Conservation (phyloP, 2,113 vertebrate genomes). For the Epinephelus moara region DNA sequence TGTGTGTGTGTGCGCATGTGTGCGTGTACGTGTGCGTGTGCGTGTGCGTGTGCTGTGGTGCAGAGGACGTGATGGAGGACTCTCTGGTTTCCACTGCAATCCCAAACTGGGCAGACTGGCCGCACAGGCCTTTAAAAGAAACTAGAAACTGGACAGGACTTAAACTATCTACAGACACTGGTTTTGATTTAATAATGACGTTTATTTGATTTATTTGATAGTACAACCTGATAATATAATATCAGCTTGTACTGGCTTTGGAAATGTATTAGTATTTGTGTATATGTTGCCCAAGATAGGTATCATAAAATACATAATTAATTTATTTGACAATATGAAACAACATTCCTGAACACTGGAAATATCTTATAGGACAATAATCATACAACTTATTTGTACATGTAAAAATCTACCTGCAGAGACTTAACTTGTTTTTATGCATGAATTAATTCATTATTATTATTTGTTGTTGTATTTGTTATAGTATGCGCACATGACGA, state of each 20-base stretch:
- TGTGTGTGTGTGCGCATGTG: no score
- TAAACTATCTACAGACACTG: background rate
- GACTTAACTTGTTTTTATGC: no score
- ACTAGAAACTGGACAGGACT: background rate
- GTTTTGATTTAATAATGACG: background rate
- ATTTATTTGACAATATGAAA: background rate
- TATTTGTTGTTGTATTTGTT: background rate
- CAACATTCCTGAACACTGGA: no score
- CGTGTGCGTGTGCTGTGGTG: background rate
- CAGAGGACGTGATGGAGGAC: constrained; percentile 14
- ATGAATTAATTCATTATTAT: background rate
- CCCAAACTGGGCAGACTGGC: constrained; percentile 1
- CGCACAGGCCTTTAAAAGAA: background rate
- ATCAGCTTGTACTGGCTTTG: background rate
- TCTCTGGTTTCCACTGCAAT: background rate
- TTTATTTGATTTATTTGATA: background rate
- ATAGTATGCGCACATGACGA: background rate
- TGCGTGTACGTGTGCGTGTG: no score
- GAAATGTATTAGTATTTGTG: background rate
- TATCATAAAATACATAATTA: background rate
- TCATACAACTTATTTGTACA: no score
- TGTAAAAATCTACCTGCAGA: no score
- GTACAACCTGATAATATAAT: background rate
- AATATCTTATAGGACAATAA: no score
- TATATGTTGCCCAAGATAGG: background rate